Evolutionary conservation across 1,140 invertebrate genomes (phyloP).

Genomic region (Drosophila sproati): DNA sequence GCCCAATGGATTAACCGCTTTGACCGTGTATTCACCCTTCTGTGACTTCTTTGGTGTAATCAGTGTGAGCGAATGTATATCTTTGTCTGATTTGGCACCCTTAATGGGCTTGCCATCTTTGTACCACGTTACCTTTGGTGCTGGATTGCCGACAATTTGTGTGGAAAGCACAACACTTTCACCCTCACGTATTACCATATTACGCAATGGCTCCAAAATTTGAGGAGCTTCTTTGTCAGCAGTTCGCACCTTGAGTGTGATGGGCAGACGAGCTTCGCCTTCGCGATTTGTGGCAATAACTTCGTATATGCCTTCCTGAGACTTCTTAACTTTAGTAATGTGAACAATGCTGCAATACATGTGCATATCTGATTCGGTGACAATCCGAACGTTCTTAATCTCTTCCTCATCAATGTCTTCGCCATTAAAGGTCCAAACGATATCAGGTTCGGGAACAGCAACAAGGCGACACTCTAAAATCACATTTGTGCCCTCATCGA

Average conservation of each 20-base stretch:
- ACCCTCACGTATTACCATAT: constrained; percentile 90
- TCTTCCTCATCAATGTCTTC: constrained; percentile 89
- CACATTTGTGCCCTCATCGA: constrained; percentile 92
- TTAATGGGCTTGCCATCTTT: constrained; percentile 90
- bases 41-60: constrained; percentile 89
- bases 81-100: constrained; percentile 88
- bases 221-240: constrained; percentile 91
- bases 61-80: constrained; percentile 89
- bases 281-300: constrained; percentile 95
- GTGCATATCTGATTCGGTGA: constrained; percentile 93
- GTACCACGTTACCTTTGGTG: constrained; percentile 92
- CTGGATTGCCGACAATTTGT: constrained; percentile 92
- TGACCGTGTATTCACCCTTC: constrained; percentile 91
- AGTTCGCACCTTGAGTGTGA: constrained; percentile 93
- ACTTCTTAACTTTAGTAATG: constrained; percentile 91
- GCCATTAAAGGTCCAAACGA: constrained; percentile 92
- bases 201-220: constrained; percentile 91
- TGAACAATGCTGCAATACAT: constrained; percentile 94
- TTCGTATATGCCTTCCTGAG: constrained; percentile 95
- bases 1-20: constrained; percentile 92
- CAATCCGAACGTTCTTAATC: constrained; percentile 88
- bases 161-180: constrained; percentile 91
- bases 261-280: constrained; percentile 93
- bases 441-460: constrained; percentile 95
- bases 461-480: constrained; percentile 93